Evolutionary conservation across 1,140 invertebrate species (phyloP), one percentile per base, ranked within the genome.

Genomic region (Dreissena rostriformis): DNA sequence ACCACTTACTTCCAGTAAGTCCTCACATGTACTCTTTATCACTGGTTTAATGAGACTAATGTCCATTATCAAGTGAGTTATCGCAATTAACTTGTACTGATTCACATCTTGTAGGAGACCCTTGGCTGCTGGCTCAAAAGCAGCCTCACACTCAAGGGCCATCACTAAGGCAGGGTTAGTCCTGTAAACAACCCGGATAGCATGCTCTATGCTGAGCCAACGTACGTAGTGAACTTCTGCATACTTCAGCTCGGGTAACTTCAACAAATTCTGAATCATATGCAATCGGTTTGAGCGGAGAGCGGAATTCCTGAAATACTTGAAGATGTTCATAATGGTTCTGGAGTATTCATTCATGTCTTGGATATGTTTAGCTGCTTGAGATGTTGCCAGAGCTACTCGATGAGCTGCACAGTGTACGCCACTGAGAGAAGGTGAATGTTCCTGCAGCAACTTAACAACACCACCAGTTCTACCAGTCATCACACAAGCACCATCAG

Each of bases 331-430:
- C 2, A 49, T 28, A 1, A 86, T 52, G n/a, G 81, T 84, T n/a
- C 66, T 26, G 0, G 57, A 28, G 53, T 67, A 82, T 1, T 55
- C 15, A 0, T 73, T 7, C n/a, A 86, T 53, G 19, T 78, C 2
- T 15, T 57, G 61, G 14, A 83, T 63, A 5, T 17, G 5, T 55
- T 51, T 82, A 29, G 79, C 39, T 12, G 80, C 85, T 26, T 86
- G 74, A 17, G 75, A 82, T 22, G 79, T 66, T 19, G 79, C 79
- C 19, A 86, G 55, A 17, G 85, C 79, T 68, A 57, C 74, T 19
- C 67, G 55, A 61, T 83, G 74, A 29, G 80, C 85, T 24, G 74
- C 74, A 79, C 79, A 83, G 63, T 86, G 79, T 4, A 83, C 39
- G 2, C 80, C 72, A 63, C 82, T 29, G 1, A 82, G 22, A 24